These are phyloP conservation scores for Macrotus californicus DNA, from an alignment of 2,113 vertebrate genomes.

Conservation along the genomic window DNA sequence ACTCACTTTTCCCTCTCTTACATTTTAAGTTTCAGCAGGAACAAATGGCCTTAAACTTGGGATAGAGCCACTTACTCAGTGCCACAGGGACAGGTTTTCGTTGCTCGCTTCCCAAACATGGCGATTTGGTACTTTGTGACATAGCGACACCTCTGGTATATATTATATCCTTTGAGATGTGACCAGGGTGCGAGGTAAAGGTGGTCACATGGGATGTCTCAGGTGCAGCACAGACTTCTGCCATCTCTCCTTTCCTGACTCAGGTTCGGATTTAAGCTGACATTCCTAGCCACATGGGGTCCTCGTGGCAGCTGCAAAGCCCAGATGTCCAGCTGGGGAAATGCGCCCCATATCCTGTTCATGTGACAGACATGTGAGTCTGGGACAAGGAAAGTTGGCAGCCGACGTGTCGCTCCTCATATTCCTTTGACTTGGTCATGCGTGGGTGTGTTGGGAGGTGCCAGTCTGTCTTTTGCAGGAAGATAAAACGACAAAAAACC, in stretches of 20 bases:
- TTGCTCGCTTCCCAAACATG: neutral
- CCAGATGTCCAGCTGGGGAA: slow-evolving; percentile 59
- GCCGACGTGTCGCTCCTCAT: neutral
- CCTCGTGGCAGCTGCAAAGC: slow-evolving; percentile 52
- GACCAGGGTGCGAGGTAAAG: neutral
- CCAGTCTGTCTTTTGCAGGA: neutral
- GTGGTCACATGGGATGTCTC: neutral
- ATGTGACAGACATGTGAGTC: neutral
- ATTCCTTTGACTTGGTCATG: slow-evolving; percentile 6
- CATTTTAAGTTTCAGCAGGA: slow-evolving; percentile 18
- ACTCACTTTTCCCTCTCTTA: neutral
- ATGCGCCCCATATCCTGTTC: neutral
- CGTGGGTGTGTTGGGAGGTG: neutral
- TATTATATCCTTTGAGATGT: neutral
- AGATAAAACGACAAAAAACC: neutral
- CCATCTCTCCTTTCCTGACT: slow-evolving; percentile 45
- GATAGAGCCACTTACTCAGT: neutral
- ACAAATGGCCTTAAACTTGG: neutral
- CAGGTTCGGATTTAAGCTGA: slow-evolving; percentile 53
- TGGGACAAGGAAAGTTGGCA: neutral
- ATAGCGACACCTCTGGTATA: neutral
- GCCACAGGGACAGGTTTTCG: neutral
- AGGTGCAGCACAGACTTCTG: slow-evolving; percentile 23
- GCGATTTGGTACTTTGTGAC: neutral
- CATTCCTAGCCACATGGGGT: slow-evolving; percentile 24